Base-by-base conservation (phyloP, 2,888 invertebrate species). In the Alviniconcha strummeri region DNA sequence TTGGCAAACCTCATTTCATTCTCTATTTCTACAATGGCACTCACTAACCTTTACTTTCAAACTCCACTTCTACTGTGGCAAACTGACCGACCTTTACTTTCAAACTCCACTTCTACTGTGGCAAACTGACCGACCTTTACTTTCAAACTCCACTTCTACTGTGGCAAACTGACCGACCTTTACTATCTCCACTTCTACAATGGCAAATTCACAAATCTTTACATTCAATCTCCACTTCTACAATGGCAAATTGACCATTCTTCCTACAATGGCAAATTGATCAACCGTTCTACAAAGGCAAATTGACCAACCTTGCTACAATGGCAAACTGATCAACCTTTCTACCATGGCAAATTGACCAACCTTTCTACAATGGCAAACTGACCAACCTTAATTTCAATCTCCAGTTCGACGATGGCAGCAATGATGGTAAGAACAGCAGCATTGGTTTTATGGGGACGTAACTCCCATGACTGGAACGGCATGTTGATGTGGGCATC, bases 401-500 rank as follows among this genome's bases (percentile, higher is more conserved):
- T 92, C 84, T 92, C 92, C 19, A 93, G 87, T 84, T 93, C 93
- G 17, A 92, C 90, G 78, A 93, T 92, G 78, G 93, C 93, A 52
- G 93, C 93, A 57, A 92, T 93, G 82, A 94, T 90, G 56, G 92
- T 92, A 71, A 94, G 86, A 5, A 92, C 87, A 55, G 91, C 91
- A 64, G 89, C 86, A 86, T 93, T 92, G 36, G 88, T 83, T 54
- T 87, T 89, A 67, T 89, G 90, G 8, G 93, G 93, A 17, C 93
- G 88, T 36, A 93, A 83, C 84, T 93, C 93, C 93, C 93, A 93
- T 4, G 93, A 93, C 89, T 93, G 93, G 90, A 93, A 94, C 0
- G 94, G 94, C 93, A 94, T 93, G 89, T 93, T 93, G 84, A 93
- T 92, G 87, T 93, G 92, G 5, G 91, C 86, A 85, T 94, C 94